Conservation (phyloP, 92 coral and sea anemone species). For the Muricea muricata region DNA sequence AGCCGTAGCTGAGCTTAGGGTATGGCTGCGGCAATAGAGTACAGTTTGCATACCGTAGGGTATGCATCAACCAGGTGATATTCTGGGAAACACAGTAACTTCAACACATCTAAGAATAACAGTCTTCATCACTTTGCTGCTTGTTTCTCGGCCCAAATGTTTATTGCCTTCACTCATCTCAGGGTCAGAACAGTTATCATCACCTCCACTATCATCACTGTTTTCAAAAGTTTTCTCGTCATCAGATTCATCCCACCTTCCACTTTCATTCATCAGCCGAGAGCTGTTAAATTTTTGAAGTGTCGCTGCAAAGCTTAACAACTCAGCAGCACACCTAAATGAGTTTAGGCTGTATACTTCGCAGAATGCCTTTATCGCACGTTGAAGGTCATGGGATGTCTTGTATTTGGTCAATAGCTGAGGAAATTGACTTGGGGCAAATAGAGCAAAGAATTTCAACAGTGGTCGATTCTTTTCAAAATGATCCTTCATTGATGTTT, state of each 20-base stretch:
- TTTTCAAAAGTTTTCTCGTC: neutral
- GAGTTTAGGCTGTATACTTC: neutral
- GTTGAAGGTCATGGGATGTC: conserved; percentile 1
- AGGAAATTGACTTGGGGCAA: conserved; percentile 4
- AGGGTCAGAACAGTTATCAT: neutral
- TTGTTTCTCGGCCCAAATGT: neutral
- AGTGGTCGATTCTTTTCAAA: conserved; percentile 17
- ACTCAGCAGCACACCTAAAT: conserved; percentile 17
- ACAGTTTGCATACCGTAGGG: neutral
- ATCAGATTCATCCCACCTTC: neutral
- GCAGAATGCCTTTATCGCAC: neutral
- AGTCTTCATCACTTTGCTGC: neutral
- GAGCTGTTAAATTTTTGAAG: neutral
- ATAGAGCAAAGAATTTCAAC: neutral
- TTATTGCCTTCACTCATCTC: neutral
- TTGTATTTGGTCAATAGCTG: neutral
- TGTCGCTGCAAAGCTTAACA: neutral
- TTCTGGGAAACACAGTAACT: neutral
- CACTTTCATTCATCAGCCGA: neutral
- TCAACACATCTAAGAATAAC: conserved; percentile 1
- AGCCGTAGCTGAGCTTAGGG: neutral
- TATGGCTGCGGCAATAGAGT: conserved; percentile 16
- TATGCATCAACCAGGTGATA: conserved; percentile 14
- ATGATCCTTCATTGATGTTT: conserved; percentile 4
- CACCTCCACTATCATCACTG: neutral